Evolutionary conservation across 64 coral and sea anemone species (phyloP).

Genomic region (Pachyseris speciosa): DNA sequence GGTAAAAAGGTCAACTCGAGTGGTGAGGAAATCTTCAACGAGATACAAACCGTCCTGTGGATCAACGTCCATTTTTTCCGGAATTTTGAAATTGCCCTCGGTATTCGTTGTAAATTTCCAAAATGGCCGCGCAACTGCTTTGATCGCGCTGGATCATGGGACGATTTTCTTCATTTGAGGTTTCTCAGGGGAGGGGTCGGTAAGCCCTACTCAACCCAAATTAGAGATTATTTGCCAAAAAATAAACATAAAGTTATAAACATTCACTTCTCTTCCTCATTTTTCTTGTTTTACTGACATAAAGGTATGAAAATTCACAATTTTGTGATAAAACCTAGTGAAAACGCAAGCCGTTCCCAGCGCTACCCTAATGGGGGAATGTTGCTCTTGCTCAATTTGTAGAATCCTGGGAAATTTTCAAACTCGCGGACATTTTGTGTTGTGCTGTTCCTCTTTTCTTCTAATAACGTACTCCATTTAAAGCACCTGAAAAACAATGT

Average conservation of each 20-base stretch:
- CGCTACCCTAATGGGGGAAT: not conserved
- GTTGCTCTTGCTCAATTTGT: not conserved
- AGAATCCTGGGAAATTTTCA: slow-evolving; percentile 66
- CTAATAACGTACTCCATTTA: not conserved
- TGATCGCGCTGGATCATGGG: slow-evolving; percentile 70
- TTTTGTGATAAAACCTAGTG: not conserved
- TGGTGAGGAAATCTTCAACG: not conserved
- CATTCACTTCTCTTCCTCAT: not conserved
- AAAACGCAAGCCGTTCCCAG: not conserved
- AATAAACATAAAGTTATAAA: not conserved
- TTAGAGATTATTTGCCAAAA: not conserved
- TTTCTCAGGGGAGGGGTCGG: not conserved
- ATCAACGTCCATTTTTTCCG: slow-evolving; percentile 44
- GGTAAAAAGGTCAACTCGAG: not conserved
- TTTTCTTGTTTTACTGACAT: too few relatives aligned
- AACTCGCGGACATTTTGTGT: slow-evolving; percentile 26
- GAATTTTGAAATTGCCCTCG: slow-evolving; percentile 4
- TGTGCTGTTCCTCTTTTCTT: not conserved
- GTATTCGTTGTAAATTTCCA: slow-evolving; percentile 43
- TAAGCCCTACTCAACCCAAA: not conserved
- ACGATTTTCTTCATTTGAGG: not conserved
- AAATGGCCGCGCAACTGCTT: slow-evolving; percentile 92
- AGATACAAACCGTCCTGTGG: not conserved
- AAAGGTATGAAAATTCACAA: not conserved
- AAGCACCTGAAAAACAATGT: slow-evolving; percentile 69